These are phyloP conservation scores for Danionella dracula DNA, from an alignment of 2,797 vertebrate genomes.

Conservation along the genomic window DNA sequence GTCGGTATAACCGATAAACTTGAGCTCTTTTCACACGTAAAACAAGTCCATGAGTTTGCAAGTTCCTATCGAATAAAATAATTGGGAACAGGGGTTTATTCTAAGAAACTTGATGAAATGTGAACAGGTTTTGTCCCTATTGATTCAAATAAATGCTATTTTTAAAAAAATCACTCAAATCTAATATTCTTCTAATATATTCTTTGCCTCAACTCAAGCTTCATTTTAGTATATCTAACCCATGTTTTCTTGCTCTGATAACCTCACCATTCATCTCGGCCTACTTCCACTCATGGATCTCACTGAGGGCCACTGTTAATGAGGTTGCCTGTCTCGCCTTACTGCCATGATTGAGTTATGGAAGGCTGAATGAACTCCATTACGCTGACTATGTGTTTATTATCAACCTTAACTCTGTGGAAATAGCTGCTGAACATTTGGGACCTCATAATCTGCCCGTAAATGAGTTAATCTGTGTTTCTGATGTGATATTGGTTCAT, in stretches of 20 bases:
- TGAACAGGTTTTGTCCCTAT: too few species aligned
- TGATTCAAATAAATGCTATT: too few species aligned
- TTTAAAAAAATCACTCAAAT: too few species aligned
- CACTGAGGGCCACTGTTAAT: slow-evolving; percentile 17
- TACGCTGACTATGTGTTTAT: not conserved
- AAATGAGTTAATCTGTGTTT: slow-evolving; percentile 40
- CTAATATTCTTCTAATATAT: not conserved
- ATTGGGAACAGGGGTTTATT: too few species aligned
- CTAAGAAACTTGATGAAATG: too few species aligned
- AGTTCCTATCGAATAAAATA: too few species aligned
- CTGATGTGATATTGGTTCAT: slow-evolving; percentile 36
- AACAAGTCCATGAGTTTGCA: too few species aligned
- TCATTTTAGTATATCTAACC: not conserved
- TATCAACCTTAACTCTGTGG: slow-evolving; percentile 14
- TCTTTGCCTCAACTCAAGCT: not conserved
- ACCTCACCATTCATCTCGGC: slow-evolving; percentile 1
- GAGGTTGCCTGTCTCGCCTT: slow-evolving; percentile 9
- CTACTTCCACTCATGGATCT: slow-evolving; percentile 12
- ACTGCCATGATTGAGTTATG: slow-evolving; percentile 15
- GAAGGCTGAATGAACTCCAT: slow-evolving; percentile 2
- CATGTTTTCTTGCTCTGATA: not conserved
- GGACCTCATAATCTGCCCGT: slow-evolving; percentile 11
- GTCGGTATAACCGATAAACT: too few species aligned
- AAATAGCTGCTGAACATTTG: slow-evolving; percentile 19
- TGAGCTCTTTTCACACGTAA: too few species aligned